Evolutionary conservation across 2,113 vertebrate species (phyloP).

Genomic region (Notiomystis cincta): DNA sequence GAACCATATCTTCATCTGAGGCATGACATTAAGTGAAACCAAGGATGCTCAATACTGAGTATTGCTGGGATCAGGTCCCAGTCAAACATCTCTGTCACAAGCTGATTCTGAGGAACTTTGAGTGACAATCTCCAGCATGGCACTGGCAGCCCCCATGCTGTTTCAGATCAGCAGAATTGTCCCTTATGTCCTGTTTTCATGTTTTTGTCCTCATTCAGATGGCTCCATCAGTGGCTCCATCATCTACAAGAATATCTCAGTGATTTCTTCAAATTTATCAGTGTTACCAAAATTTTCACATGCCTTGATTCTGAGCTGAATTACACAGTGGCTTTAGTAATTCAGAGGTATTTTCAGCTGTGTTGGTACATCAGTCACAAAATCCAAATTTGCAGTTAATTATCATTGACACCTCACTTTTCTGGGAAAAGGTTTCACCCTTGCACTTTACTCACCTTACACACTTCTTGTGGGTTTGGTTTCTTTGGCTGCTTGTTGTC

Average conservation of each 20-base stretch:
- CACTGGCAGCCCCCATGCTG: not conserved
- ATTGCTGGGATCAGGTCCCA: not conserved
- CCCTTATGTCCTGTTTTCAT: not conserved
- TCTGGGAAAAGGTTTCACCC: not conserved
- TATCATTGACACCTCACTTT: not conserved
- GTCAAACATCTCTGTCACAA: not conserved
- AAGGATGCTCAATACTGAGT: not conserved
- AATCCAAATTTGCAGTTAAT: not conserved
- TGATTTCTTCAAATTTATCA: not conserved
- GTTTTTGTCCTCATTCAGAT: not conserved
- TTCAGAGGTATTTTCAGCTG: not conserved
- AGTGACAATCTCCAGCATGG: not conserved
- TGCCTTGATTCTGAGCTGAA: not conserved
- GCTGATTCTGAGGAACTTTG: rapidly evolving
- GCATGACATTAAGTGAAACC: not conserved
- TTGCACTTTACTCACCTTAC: not conserved
- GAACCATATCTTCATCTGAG: not conserved
- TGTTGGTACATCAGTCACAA: not conserved
- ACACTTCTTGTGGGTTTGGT: not conserved
- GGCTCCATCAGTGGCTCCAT: not conserved
- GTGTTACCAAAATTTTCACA: not conserved
- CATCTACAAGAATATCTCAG: not conserved
- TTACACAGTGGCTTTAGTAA: not conserved
- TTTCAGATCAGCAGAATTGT: not conserved
- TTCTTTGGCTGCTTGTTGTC: not conserved